Base-by-base conservation (phyloP, 1,140 invertebrate genomes). In the Lepidurus apus region DNA sequence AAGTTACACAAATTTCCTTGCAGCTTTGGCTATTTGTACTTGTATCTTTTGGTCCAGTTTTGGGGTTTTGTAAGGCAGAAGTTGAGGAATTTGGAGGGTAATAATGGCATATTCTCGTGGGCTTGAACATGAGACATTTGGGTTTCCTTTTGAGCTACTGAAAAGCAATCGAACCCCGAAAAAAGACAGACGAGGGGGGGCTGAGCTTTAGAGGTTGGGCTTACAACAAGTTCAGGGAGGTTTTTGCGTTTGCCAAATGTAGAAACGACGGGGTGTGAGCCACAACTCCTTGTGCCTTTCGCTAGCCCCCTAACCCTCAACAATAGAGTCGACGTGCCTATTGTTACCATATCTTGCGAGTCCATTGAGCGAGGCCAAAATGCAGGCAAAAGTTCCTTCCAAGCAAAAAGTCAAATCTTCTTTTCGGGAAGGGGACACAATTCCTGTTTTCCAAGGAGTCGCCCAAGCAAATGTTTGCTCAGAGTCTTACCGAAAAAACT, bases 241-340 rank as follows among this genome's bases (percentile, higher is more conserved):
- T 9, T 17, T 17, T 21, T 21, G 53, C 17, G 53, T 65, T 65
- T 13, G 53, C 53, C 53, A n/a, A 13, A 65, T 65, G 53, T 65
- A 65, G 53, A 65, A 65, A 65, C 53, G 53, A 65, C 53, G 53
- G 53, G 53, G 53, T 65, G 53, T 65, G 53, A 65, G 53, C 53
- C 53, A 65, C 53, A 65, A 65, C 53, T 65, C 53, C 53, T 65
- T 65, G 53, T 65, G 53, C 17, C 53, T 21, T 65, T 13, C 21
- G 8, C 53, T 13, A n/a, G 21, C 53, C 6, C 17, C 53, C 53
- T 21, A 34, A 34, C 53, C 53, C 53, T 21, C 13, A 9, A 65
- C 53, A 65, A 65, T 65, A 21, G 21, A 65, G 4, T 65, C 53
- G 53, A 65, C 53, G 21, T 65, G 53, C 53, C 53, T 65, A n/a